A percentile compares a stretch with the other conserved stretches of the same genome.
phyloP scores from a whole-genome alignment of 2,888 invertebrate genomes.

The Trichacis sp. region DNA sequence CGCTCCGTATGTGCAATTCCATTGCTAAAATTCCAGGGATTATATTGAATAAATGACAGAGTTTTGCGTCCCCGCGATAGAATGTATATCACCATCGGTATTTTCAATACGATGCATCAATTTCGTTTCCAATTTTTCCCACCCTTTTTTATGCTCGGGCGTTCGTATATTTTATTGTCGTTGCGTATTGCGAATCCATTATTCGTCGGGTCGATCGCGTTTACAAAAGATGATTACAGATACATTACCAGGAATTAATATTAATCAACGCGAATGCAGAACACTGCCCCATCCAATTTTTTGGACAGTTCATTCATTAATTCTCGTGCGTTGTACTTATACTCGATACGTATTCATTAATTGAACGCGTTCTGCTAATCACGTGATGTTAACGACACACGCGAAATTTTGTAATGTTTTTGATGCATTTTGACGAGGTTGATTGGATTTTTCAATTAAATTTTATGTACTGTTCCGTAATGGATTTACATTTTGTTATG shows the following conservation, averaged over 20 bases:
- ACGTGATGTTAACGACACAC: not conserved
- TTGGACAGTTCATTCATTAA: not conserved
- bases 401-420: not conserved
- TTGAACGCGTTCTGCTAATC: not conserved
- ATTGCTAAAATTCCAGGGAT: not conserved
- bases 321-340: not conserved
- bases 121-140: not conserved
- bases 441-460: slow-evolving; percentile 44
- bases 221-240: not conserved
- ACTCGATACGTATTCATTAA: not conserved
- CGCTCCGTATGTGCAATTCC: slow-evolving; percentile 23
- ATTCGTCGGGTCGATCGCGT: not conserved
- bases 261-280: not conserved
- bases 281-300: not conserved
- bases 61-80: not conserved
- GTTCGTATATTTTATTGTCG: not conserved
- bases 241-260: not conserved
- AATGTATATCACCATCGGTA: not conserved
- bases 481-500: no score
- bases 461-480: no score
- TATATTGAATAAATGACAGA: slow-evolving; percentile 1
- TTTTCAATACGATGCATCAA: not conserved
- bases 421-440: not conserved
- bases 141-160: no score
- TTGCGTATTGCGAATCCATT: not conserved